A percentile compares a stretch with the other conserved stretches of the same genome.
These are phyloP conservation scores for Drosophila meridiana DNA, from an alignment of 2,888 invertebrate genomes.

Conservation along the genomic window DNA sequence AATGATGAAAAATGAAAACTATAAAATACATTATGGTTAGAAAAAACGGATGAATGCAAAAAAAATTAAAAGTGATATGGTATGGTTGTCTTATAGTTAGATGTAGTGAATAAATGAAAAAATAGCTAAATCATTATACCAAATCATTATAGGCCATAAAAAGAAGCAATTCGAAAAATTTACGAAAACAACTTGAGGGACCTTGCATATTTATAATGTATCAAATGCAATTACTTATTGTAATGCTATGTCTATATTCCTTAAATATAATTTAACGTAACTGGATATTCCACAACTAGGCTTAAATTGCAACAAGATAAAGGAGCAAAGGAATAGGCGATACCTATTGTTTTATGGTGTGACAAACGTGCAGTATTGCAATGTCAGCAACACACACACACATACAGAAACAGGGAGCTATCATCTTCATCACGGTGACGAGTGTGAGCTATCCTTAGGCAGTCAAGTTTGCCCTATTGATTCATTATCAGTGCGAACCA, in stretches of 20 bases:
- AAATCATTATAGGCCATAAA: no score
- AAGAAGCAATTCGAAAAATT: no score
- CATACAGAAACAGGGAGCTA: not conserved
- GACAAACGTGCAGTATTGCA: slow-evolving; percentile 1
- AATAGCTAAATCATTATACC: no score
- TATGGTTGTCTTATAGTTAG: no score
- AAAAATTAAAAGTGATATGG: no score
- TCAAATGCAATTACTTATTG: not conserved
- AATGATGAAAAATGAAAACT: no score
- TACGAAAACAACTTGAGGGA: no score
- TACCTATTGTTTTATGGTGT: slow-evolving; percentile 4
- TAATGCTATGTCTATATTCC: not conserved
- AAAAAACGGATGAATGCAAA: no score
- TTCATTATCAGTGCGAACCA: slow-evolving; percentile 44
- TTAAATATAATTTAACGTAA: not conserved
- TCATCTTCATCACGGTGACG: not conserved
- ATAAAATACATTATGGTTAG: no score
- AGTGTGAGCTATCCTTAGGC: slow-evolving; percentile 26
- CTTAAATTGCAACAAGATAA: not conserved
- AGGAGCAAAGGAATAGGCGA: no score
- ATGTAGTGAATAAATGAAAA: no score
- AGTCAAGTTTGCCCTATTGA: slow-evolving; percentile 46
- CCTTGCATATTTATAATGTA: not conserved
- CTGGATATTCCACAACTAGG: not conserved
- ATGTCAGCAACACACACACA: not conserved